These are phyloP conservation scores for Oryzaephilus surinamensis DNA, from an alignment of 1,140 invertebrate species.

Conservation along the genomic window DNA sequence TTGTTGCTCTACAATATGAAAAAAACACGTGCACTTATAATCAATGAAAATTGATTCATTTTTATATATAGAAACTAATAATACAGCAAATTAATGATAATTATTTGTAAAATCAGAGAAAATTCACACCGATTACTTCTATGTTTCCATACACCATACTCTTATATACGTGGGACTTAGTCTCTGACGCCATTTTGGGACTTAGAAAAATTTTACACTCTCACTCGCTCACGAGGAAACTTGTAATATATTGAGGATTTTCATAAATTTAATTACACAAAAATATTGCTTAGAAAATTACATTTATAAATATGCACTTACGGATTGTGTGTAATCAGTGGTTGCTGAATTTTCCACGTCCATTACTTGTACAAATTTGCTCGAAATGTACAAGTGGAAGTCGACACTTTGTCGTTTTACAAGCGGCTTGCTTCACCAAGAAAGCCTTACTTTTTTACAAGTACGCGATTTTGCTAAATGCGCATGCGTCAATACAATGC, in stretches of 20 bases:
- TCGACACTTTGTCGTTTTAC: slow-evolving; percentile 13
- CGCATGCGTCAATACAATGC: slow-evolving; percentile 18
- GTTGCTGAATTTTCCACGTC: slow-evolving; percentile 29
- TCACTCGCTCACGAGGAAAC: slow-evolving; percentile 26
- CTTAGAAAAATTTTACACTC: slow-evolving; percentile 64
- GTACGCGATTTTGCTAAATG: slow-evolving; percentile 18
- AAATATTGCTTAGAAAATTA: slow-evolving; percentile 18
- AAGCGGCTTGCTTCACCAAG: slow-evolving; percentile 8
- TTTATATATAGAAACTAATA: no score
- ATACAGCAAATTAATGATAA: neutral
- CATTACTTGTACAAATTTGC: slow-evolving; percentile 23
- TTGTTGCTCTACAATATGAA: slow-evolving; percentile 6
- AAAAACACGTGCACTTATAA: slow-evolving; percentile 12
- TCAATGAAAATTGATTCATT: neutral
- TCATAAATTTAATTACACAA: slow-evolving; percentile 13
- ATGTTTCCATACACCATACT: neutral
- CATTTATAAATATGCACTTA: slow-evolving; percentile 25
- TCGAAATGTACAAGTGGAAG: slow-evolving; percentile 10
- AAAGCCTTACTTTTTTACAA: slow-evolving; percentile 20
- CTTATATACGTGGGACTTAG: slow-evolving; percentile 46
- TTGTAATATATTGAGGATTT: slow-evolving; percentile 9
- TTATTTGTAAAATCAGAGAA: neutral
- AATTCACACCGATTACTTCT: slow-evolving; percentile 1
- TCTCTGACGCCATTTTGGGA: slow-evolving; percentile 74
- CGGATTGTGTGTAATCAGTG: slow-evolving; percentile 23